Percentiles rank a stretch among this genome's conserved stretches.
These are phyloP conservation scores for Pantherophis alleghaniensis DNA, from an alignment of 2,797 vertebrate genomes.

Conservation along the genomic window DNA sequence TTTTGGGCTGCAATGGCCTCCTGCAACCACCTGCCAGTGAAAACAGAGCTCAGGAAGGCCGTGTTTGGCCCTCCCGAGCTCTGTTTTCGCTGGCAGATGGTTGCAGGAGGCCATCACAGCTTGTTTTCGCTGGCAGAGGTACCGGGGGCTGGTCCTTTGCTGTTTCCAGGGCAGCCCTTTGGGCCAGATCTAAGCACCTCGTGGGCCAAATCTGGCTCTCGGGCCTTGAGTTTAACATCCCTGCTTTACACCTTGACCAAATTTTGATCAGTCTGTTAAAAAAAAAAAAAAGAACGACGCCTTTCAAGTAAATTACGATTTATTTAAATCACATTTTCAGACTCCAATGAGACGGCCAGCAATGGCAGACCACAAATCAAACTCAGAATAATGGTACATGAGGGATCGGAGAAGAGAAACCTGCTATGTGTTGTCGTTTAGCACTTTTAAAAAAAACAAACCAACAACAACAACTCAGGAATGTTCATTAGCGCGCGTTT, in stretches of 20 bases:
- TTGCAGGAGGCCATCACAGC: no score
- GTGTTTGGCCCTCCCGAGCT: no score
- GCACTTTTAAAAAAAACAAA: background rate
- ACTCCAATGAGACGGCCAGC: background rate
- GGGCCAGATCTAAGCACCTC: no score
- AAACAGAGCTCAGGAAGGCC: no score
- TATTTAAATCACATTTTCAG: background rate
- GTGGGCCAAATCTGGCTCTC: fast-evolving
- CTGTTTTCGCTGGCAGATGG: no score
- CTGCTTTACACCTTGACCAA: background rate
- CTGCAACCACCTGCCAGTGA: no score
- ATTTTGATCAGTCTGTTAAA: background rate
- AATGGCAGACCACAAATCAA: background rate
- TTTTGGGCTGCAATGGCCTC: no score
- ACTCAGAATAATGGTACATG: background rate
- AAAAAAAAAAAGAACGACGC: background rate
- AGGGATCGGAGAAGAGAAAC: background rate
- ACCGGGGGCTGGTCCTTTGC: fast-evolving
- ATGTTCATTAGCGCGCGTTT: background rate
- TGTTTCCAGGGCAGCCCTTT: no score
- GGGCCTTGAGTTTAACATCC: no score
- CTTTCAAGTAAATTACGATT: background rate
- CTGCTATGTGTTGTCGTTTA: background rate
- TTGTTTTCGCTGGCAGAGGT: no score
- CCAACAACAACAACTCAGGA: no score